Base-by-base conservation (phyloP, 2,888 invertebrate genomes). In the Hofmannophila pseudospretella region DNA sequence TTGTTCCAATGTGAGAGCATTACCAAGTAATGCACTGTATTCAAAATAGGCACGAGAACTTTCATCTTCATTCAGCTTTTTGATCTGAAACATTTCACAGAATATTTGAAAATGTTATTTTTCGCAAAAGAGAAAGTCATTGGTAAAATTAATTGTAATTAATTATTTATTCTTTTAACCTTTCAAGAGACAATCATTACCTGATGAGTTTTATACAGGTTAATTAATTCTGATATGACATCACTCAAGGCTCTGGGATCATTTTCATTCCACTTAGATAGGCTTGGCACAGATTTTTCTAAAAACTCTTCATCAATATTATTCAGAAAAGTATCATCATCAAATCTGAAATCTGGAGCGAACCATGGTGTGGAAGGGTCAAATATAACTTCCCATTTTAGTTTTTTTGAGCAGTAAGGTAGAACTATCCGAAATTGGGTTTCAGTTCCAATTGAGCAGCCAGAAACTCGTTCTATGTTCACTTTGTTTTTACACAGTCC, bases 311-410 rank as follows among this genome's bases (percentile, higher is more conserved):
- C 71, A 58, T 91, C 88, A 29, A 90, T 79, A 61, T 89, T 89
- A 36, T 77, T 85, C 14, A 91, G 69, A 67, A 94, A 94, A 32
- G 76, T 82, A 26, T 90, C 89, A 65, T 93, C 92, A 49, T 92
- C 89, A 68, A 94, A 93, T 54, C 91, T 87, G 60, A 94, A 93
- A 65, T 94, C 94, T 1, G 94, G 93, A 3, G 93, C 91, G 57
- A 90, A 89, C 68, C 91, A 89, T 4, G 91, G 90, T 32, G 80
- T 74, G 9, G 84, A 70, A 0, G 82, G 73, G 62, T 93, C 90
- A 71, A 94, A 94, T 41, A 93, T 75, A 8, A 94, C 81, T 58
- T 92, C 91, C 92, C 93, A 93, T 49, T 88, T 88, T 3, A 94
- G 66, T 41, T 81, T 85, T 46, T 89, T 89, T 1, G 90, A 91